A percentile compares a stretch with the other conserved stretches of the same genome.
phyloP scores from a whole-genome alignment of 2,113 vertebrate species.

The Actenoides hombroni region DNA sequence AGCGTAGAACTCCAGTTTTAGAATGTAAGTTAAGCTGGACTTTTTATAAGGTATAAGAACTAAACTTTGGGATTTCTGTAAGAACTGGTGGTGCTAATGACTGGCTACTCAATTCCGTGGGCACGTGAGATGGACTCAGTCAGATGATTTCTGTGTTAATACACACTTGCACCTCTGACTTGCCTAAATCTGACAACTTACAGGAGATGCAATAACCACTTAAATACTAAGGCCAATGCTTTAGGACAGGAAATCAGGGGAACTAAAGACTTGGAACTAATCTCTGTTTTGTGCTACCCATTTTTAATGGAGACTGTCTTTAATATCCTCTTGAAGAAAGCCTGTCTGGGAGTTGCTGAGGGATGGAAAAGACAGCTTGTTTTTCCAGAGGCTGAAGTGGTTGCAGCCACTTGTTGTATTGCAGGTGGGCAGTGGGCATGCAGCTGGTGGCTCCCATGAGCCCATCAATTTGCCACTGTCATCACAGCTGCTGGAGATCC shows the following conservation, averaged over 20 bases:
- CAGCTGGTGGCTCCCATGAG: slow-evolving; percentile 33
- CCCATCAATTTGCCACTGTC: slow-evolving; percentile 48
- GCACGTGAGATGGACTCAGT: not conserved
- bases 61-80: not conserved
- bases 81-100: not conserved
- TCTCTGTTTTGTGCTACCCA: not conserved
- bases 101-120: not conserved
- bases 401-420: slow-evolving; percentile 25
- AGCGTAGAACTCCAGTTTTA: not conserved
- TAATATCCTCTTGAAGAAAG: not conserved
- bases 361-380: not conserved
- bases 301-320: not conserved
- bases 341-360: not conserved
- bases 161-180: not conserved
- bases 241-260: not conserved
- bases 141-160: not conserved
- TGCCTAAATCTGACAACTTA: not conserved
- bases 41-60: not conserved
- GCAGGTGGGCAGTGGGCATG: slow-evolving; percentile 27
- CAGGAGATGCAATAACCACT: not conserved
- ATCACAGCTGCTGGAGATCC: slow-evolving; percentile 53
- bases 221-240: not conserved
- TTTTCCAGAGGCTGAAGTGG: slow-evolving; percentile 37
- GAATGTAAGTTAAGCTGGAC: not conserved
- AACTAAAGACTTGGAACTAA: not conserved